Evolutionary conservation across 2,113 vertebrate species (phyloP).

Genomic region (Lethenteron reissneri): DNA sequence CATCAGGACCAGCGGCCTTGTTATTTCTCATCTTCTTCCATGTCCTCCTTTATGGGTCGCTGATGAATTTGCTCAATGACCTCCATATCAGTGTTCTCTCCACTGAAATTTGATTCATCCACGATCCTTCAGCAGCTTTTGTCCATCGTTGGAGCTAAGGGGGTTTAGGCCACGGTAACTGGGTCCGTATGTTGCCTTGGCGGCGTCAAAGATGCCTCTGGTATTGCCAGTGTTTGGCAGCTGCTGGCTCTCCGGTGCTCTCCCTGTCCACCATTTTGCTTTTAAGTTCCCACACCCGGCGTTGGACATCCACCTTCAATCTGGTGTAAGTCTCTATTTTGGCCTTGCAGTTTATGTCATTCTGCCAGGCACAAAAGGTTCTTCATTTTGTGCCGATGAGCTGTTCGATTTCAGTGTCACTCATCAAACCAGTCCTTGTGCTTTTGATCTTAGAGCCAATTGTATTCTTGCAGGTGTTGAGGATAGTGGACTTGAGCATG

Average conservation of each 20-base stretch:
- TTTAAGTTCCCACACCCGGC: background rate
- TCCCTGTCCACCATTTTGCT: background rate
- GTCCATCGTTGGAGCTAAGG: background rate
- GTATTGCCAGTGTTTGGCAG: background rate
- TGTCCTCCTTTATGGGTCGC: background rate
- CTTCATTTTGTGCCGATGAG: background rate
- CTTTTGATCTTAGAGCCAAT: background rate
- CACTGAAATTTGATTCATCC: no score
- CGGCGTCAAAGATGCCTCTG: background rate
- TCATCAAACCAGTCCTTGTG: conserved; percentile 4
- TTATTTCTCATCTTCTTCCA: conserved; percentile 1
- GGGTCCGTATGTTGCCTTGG: background rate
- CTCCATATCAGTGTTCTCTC: background rate
- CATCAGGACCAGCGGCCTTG: background rate
- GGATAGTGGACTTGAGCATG: background rate
- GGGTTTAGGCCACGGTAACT: background rate
- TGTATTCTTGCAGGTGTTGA: background rate
- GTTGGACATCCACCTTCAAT: background rate
- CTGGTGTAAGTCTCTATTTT: background rate
- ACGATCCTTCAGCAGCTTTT: background rate
- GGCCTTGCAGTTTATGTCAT: background rate
- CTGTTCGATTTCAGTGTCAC: background rate
- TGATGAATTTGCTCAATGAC: background rate
- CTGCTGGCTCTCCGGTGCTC: background rate
- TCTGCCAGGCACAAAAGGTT: background rate